Evolutionary conservation across 2,113 vertebrate species (phyloP).

Genomic region (Edolisoma coerulescens): DNA sequence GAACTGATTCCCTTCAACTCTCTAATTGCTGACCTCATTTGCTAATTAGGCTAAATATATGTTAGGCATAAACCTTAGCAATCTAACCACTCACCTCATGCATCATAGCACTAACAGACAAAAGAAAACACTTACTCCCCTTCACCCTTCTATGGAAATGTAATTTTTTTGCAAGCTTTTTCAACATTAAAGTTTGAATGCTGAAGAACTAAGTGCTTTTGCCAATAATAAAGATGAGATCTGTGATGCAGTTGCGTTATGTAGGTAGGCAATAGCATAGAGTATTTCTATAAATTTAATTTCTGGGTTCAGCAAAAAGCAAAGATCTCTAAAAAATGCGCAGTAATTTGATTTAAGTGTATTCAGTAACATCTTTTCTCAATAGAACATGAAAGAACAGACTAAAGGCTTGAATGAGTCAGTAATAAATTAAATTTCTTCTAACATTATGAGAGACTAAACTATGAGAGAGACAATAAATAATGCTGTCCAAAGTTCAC

Average conservation of each 20-base stretch:
- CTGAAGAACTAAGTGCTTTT: not conserved
- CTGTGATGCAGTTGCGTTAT: not conserved
- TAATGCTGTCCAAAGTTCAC: not conserved
- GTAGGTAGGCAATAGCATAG: not conserved
- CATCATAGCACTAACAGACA: not conserved
- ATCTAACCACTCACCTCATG: not conserved
- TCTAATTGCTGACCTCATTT: slow-evolving; percentile 37
- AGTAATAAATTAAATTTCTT: not conserved
- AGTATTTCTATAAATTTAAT: not conserved
- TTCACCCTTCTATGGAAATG: not conserved
- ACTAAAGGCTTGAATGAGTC: not conserved
- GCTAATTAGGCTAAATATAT: slow-evolving; percentile 19
- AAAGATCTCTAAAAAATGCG: not conserved
- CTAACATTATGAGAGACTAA: not conserved
- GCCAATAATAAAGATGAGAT: not conserved
- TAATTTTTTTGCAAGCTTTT: not conserved
- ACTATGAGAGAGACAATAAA: not conserved
- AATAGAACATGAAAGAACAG: not conserved
- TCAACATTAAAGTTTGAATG: not conserved
- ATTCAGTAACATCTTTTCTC: not conserved
- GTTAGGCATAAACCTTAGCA: not conserved
- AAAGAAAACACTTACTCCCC: not conserved
- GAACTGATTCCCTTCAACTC: not conserved
- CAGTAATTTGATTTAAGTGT: not conserved
- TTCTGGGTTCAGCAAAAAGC: not conserved